Conservation (phyloP, 2,888 invertebrate genomes). For the Ennomos erosarius region DNA sequence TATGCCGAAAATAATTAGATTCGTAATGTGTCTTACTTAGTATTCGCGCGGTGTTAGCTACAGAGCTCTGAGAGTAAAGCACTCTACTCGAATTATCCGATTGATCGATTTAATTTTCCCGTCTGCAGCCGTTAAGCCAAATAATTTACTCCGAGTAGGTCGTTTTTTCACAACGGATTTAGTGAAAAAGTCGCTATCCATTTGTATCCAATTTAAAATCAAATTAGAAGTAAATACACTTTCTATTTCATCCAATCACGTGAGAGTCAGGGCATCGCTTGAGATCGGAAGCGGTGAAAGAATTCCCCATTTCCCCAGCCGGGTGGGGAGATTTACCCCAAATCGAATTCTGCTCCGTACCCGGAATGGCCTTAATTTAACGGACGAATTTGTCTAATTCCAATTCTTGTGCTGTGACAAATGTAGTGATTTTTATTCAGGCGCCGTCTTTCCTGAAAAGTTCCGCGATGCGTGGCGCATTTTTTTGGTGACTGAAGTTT, state of each 20-base stretch:
- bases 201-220: conserved; percentile 82
- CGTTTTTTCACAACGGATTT: conserved; percentile 59
- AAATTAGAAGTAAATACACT: conserved; percentile 82
- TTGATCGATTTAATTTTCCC: conserved; percentile 68
- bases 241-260: conserved; percentile 77
- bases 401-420: conserved; percentile 82
- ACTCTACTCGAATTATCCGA: conserved; percentile 47
- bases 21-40: conserved; percentile 33
- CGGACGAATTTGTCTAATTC: conserved; percentile 84
- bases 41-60: conserved; percentile 29
- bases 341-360: conserved; percentile 77
- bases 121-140: conserved; percentile 59
- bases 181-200: conserved; percentile 68
- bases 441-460: conserved; percentile 53
- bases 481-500: conserved; percentile 38
- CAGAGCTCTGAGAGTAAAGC: conserved; percentile 18
- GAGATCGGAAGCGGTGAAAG: conserved; percentile 64
- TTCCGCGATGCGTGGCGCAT: conserved; percentile 47
- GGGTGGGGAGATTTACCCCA: conserved; percentile 75
- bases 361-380: conserved; percentile 82
- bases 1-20: conserved; percentile 38
- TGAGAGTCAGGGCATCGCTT: conserved; percentile 62
- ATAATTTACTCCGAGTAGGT: conserved; percentile 61
- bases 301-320: conserved; percentile 66
- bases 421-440: conserved; percentile 81